Evolutionary conservation across 2,888 invertebrate species (phyloP), one percentile per base, ranked within the genome.

Genomic region (Unio pictorum): DNA sequence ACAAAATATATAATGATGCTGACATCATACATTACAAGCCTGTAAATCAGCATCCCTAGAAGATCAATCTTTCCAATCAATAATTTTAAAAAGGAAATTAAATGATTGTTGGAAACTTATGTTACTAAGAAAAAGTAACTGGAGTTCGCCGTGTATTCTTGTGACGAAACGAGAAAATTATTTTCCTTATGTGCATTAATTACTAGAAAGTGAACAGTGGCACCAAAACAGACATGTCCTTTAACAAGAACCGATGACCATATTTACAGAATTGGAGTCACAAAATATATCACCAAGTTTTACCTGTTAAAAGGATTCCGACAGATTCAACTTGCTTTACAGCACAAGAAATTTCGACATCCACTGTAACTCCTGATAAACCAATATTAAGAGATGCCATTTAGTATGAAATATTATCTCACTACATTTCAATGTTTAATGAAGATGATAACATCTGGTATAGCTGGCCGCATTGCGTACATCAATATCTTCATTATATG

Each of bases 201-300:
- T 75, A 59, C 45, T 34, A 74, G 28, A 73, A 76, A 57, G 73
- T 81, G 1, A 81, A 81, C 63, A 20, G 45, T 17, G 55, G 81
- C 7, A 78, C 72, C 15, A 79, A 80, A 67, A 55, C 71, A 1
- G 78, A 81, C 57, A 18, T 77, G 61, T 56, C 81, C 77, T 3
- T 72, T 79, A 1, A 71, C 79, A 15, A 55, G 76, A 23, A 69
- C 76, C 1, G 80, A 79, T 60, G 78, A 74, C 58, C 76, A 75
- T 56, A 81, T 81, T 55, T 78, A 81, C 55, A 70, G 64, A 57
- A 58, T 81, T 28, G 75, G 79, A 15, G 55, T 71, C 45, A 68
- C 76, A 4, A 69, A 66, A 55, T 81, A 58, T 67, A 66, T 81
- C 26, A 79, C 45, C 15, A 78, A 81, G 57, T 72, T 66, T 71